Conservation (phyloP, 2,113 vertebrate species). For the Empidonax alnorum region DNA sequence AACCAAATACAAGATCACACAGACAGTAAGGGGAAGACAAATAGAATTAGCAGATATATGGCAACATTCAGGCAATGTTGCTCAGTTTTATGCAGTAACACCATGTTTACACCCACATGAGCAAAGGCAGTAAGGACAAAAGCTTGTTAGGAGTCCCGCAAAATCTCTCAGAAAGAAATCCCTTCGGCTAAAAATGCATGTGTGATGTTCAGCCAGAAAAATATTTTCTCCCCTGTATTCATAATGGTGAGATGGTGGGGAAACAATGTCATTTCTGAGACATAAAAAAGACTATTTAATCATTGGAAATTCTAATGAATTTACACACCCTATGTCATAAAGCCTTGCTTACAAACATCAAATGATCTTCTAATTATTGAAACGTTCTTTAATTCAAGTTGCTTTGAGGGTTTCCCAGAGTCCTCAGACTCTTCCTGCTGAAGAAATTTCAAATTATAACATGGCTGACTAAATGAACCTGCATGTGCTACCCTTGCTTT, state of each 20-base stretch:
- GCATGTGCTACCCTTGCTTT: background rate
- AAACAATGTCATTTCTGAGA: background rate
- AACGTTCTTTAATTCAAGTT: background rate
- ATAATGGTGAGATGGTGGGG: background rate
- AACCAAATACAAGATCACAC: background rate
- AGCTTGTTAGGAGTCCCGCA: background rate
- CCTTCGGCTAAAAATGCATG: background rate
- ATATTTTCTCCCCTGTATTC: background rate
- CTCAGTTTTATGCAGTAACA: background rate
- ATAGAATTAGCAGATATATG: background rate
- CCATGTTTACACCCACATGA: background rate
- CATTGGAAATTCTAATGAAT: background rate
- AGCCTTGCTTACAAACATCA: conserved; percentile 10
- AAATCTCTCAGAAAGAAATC: background rate
- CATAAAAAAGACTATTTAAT: background rate
- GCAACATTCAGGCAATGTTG: background rate
- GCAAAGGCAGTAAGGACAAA: background rate
- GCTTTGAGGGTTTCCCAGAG: background rate
- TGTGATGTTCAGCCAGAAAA: conserved; percentile 3
- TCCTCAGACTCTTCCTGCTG: background rate
- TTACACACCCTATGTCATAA: conserved; percentile 1
- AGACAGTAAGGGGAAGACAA: background rate
- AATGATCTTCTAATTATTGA: background rate
- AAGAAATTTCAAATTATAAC: background rate
- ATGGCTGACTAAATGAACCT: background rate